A percentile compares a stretch with the other conserved stretches of the same genome.
phyloP scores from a whole-genome alignment of 1,140 invertebrate species.

The Panulirus ornatus region DNA sequence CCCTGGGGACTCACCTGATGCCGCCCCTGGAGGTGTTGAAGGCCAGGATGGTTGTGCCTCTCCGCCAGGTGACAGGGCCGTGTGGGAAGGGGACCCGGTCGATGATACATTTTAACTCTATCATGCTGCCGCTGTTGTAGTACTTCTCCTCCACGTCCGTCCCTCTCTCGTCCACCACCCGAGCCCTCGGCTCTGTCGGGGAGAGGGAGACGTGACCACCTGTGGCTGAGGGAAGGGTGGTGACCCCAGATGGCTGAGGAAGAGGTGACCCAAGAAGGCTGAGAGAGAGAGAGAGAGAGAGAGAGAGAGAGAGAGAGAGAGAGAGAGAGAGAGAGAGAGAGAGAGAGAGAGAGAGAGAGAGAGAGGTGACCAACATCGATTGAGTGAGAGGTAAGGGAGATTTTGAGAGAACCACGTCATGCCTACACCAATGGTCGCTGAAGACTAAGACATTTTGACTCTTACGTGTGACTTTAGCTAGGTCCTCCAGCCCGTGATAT shows the following conservation, averaged over 20 bases:
- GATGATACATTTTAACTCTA: conserved; percentile 48
- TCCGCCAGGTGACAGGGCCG: conserved; percentile 43
- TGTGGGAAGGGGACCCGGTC: conserved; percentile 52
- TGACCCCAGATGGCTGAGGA: neutral
- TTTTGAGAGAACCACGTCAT: too few relatives aligned
- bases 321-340: conserved; percentile 17
- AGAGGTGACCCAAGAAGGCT: neutral
- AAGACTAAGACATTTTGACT: too few relatives aligned
- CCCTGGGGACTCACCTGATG: conserved; percentile 32
- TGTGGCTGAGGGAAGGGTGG: neutral
- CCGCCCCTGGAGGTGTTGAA: conserved; percentile 63
- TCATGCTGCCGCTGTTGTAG: conserved; percentile 67
- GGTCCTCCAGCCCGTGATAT: too few relatives aligned
- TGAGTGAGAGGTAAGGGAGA: too few relatives aligned
- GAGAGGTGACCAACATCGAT: neutral
- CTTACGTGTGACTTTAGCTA: too few relatives aligned
- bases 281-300: neutral
- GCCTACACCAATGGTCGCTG: too few relatives aligned
- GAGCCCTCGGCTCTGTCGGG: conserved; percentile 26
- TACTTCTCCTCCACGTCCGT: conserved; percentile 37
- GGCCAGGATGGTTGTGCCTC: conserved; percentile 23
- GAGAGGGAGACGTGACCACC: too few relatives aligned
- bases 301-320: neutral
- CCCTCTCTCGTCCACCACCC: conserved; percentile 53
- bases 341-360: conserved; percentile 45